Conservation (phyloP, 2,888 invertebrate genomes). For the Limenitis camilla region DNA sequence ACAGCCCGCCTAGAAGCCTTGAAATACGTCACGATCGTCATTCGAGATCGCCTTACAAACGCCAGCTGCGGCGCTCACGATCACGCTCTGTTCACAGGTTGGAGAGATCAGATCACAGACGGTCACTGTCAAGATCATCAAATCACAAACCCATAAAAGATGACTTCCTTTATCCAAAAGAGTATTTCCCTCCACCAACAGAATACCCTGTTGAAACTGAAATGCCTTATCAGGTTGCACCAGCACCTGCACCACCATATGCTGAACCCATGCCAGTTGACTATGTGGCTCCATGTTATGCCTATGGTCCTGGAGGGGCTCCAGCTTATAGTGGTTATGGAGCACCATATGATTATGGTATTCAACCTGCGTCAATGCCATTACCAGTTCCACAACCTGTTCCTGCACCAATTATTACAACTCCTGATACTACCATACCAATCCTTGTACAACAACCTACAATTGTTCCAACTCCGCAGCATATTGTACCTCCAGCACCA, state of each 20-base stretch:
- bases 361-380: constrained; percentile 23
- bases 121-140: constrained; percentile 16
- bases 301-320: constrained; percentile 29
- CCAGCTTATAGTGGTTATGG: constrained; percentile 37
- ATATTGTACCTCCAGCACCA: constrained; percentile 26
- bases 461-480: constrained; percentile 37
- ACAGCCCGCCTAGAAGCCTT: constrained; percentile 29
- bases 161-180: constrained; percentile 42
- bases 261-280: constrained; percentile 19
- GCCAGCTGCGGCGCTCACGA: constrained; percentile 7
- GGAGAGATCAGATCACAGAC: constrained; percentile 20
- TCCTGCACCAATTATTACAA: constrained; percentile 29
- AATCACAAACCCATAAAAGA: constrained; percentile 25
- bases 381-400: constrained; percentile 34
- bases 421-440: constrained; percentile 11
- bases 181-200: constrained; percentile 16
- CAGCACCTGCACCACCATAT: constrained; percentile 23
- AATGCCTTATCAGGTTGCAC: constrained; percentile 15
- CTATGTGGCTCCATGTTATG: constrained; percentile 21
- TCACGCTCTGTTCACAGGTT: constrained; percentile 30
- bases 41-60: constrained; percentile 27
- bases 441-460: constrained; percentile 24
- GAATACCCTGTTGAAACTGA: constrained; percentile 10
- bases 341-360: constrained; percentile 39
- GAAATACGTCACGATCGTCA: constrained; percentile 23